A percentile compares a stretch with the other conserved stretches of the same genome.
These are phyloP conservation scores for Mythimna loreyi DNA, from an alignment of 2,888 invertebrate genomes.

Conservation along the genomic window DNA sequence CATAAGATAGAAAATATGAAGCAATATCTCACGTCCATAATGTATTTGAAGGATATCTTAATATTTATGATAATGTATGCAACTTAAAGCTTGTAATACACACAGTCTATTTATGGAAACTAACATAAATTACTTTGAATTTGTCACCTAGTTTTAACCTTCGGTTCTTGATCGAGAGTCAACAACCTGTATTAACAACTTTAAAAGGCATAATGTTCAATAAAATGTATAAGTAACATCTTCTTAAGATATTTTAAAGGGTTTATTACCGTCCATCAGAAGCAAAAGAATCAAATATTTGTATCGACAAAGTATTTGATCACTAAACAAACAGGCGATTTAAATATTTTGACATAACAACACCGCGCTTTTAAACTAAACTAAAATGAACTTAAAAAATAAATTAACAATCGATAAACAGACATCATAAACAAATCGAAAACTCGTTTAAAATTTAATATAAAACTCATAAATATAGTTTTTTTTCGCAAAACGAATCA, in stretches of 20 bases:
- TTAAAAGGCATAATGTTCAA: not conserved
- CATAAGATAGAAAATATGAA: not conserved
- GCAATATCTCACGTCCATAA: conserved; percentile 3
- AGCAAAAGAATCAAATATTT: not conserved
- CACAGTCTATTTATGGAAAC: conserved; percentile 18
- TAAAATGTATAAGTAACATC: not conserved
- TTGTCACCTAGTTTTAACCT: conserved; percentile 33
- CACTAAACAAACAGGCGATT: conserved; percentile 31
- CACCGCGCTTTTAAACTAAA: conserved; percentile 42
- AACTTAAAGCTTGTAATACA: conserved; percentile 3
- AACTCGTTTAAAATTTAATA: conserved; percentile 64
- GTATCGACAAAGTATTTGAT: conserved; percentile 24
- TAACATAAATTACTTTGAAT: conserved; percentile 25
- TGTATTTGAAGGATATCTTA: conserved; percentile 23
- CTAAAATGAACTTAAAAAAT: conserved; percentile 46
- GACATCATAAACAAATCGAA: conserved; percentile 59
- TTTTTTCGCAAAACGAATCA: conserved; percentile 77
- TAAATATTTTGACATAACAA: conserved; percentile 33
- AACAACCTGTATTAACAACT: conserved; percentile 3
- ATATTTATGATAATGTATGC: conserved; percentile 23
- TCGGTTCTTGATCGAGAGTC: conserved; percentile 8
- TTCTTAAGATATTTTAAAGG: not conserved
- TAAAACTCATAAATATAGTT: conserved; percentile 57
- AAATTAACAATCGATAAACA: conserved; percentile 58
- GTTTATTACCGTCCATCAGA: not conserved